These are phyloP conservation scores for Allolobophora icterica DNA, from an alignment of 2,888 invertebrate genomes.

Conservation along the genomic window DNA sequence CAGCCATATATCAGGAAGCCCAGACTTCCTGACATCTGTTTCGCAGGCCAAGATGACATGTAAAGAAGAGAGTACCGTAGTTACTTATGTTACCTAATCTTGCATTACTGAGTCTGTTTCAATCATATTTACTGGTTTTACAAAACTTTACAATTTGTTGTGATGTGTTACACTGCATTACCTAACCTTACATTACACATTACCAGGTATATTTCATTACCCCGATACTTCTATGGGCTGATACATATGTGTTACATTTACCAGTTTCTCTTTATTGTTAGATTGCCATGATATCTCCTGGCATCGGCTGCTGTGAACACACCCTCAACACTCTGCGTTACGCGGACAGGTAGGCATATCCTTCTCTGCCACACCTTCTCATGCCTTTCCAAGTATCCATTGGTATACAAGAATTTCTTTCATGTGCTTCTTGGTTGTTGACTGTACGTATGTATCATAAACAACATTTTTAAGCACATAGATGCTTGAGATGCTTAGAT, in stretches of 20 bases:
- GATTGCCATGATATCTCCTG: constrained; percentile 99
- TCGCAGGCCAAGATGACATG: neutral
- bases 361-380: neutral
- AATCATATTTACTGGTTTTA: neutral
- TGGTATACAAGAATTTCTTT: neutral
- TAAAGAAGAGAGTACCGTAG: neutral
- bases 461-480: neutral
- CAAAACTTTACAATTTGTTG: neutral
- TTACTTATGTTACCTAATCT: neutral
- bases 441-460: neutral
- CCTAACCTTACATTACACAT: neutral
- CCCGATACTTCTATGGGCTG: neutral
- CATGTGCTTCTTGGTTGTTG: neutral
- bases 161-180: neutral
- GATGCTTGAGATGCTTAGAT: neutral
- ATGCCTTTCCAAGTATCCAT: neutral
- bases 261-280: constrained; percentile 51
- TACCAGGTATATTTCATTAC: neutral
- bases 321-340: constrained; percentile 96
- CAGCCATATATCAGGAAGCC: too few species aligned
- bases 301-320: constrained; percentile 94
- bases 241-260: neutral
- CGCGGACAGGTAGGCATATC: constrained; percentile 77
- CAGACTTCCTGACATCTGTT: too few species aligned
- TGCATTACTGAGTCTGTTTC: neutral